Evolutionary conservation across 1,140 invertebrate species (phyloP).

Genomic region (Drosophila nigrodunni): DNA sequence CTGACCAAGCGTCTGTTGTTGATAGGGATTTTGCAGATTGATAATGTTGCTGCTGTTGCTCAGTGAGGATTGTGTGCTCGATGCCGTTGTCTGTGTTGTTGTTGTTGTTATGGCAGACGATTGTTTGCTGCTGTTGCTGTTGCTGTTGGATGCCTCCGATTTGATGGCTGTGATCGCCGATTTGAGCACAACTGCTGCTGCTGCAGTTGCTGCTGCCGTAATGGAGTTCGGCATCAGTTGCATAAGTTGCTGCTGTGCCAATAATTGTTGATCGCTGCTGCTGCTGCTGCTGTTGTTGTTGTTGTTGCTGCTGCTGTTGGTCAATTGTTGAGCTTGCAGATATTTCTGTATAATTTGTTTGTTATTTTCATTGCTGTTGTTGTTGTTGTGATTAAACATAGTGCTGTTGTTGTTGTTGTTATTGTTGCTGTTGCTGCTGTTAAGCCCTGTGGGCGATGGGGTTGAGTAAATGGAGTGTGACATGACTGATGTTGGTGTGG

Average conservation of each 20-base stretch:
- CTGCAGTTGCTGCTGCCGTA: conserved; percentile 52
- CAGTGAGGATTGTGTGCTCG: conserved; percentile 74
- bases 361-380: conserved; percentile 68
- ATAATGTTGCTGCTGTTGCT: conserved; percentile 67
- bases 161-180: conserved; percentile 57
- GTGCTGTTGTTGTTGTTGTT: conserved; percentile 69
- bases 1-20: conserved; percentile 62
- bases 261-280: conserved; percentile 58
- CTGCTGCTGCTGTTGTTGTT: conserved; percentile 52
- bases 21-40: conserved; percentile 69
- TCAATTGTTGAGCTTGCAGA: conserved; percentile 73
- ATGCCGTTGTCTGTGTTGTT: conserved; percentile 74
- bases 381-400: conserved; percentile 67
- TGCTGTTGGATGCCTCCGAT: conserved; percentile 52
- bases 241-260: conserved; percentile 61
- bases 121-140: conserved; percentile 41
- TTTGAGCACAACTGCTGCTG: conserved; percentile 47
- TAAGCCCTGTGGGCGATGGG: conserved; percentile 66
- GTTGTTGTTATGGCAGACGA: conserved; percentile 46
- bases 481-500: conserved; percentile 60
- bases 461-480: conserved; percentile 68
- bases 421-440: conserved; percentile 61
- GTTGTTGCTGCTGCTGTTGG: conserved; percentile 49
- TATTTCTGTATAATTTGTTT: conserved; percentile 81
- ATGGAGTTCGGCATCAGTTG: conserved; percentile 67